Evolutionary conservation across 2,113 vertebrate genomes (phyloP), one percentile per base, ranked within the genome.

Genomic region (Chunga burmeisteri): DNA sequence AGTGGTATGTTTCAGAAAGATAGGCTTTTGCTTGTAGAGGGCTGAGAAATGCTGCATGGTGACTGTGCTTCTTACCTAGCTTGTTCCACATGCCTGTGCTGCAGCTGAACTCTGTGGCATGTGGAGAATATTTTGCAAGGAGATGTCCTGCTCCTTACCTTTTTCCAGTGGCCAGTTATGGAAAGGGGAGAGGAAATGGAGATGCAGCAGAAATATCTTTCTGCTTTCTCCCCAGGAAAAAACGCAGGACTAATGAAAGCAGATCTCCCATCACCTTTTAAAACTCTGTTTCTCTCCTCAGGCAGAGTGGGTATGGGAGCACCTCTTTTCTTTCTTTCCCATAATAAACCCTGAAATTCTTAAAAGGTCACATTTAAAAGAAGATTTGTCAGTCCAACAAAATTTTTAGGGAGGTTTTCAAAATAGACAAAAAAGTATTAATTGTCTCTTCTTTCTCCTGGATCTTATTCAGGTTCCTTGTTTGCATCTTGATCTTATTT

Each of bases 41-140:
- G 30, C 62, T 71, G 29, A 38, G 25, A 75, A 82, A 67, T 0
- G 0, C 44, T 2, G 1, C 26, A 42, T 0, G 0, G 16, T 81
- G 25, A 11, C 29, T 38, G 38, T 55, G 11, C 40, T 70, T 72
- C 53, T 62, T 81, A 38, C 30, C 4, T 42, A 53, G 21, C 10
- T 74, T 66, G 16, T 73, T 88, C 86, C 46, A 58, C 0, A 3
- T 0, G 7, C 7, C 32, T 38, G 5, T 78, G 42, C 55, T 70
- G 38, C 42, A 77, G 53, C 58, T 67, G 66, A 90, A 23, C 12
- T 38, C 77, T 14, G 38, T n/a, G 40, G 30, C 36, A 77, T 6
- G 2, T 46, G 26, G 9, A 44, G 13, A 70, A 26, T 7, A 20
- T 36, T 56, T 59, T 67, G 63, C 36, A 79, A 71, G 16, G 66